Base-by-base conservation (phyloP, 2,113 vertebrate species). In the Malurus melanocephalus region DNA sequence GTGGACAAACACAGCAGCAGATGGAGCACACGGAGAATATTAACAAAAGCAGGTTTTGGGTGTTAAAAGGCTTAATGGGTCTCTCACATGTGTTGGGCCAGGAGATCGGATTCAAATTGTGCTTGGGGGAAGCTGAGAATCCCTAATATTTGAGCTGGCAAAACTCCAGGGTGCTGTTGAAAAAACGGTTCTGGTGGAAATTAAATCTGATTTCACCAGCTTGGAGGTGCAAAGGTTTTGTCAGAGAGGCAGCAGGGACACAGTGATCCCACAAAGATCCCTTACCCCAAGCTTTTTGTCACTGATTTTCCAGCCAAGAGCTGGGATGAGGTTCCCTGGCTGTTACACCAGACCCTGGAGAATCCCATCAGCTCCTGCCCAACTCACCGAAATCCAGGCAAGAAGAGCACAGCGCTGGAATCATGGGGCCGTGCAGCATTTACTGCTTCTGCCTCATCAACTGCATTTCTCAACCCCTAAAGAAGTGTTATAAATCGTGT, bases 31-130 rank as follows among this genome's bases (percentile, higher is more conserved):
- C 23, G 1, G 49, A 53, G 95, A 80, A 85, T 65, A 85, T 80
- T 88, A 93, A 90, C 90, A 91, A 81, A 94, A 89, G 89, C 94
- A 80, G 92, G 2, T 60, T 94, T 60, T 16, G 96, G 78, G 94
- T 91, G 92, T 93, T 94, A 96, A 94, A 95, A 89, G 85, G 51
- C 72, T 90, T 88, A 87, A 92, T 77, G 87, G 89, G 85, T 80
- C 85, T 90, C 91, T 90, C 33, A 13, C 52, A 48, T 5, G 27
- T 51, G 57, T 79, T 77, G 85, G 82, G 89, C 92, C 92, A 87
- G 72, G 88, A 89, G 89, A 92, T 73, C 0, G 6, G 78, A 51
- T 71, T 75, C 64, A 81, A 88, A 82, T 16, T n/a, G 76, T 35
- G 71, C 93, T 85, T 80, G 56, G 49, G 90, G 94, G 77, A 80